phyloP scores from a whole-genome alignment of 2,797 vertebrate species.

The Garrulus glandarius region DNA sequence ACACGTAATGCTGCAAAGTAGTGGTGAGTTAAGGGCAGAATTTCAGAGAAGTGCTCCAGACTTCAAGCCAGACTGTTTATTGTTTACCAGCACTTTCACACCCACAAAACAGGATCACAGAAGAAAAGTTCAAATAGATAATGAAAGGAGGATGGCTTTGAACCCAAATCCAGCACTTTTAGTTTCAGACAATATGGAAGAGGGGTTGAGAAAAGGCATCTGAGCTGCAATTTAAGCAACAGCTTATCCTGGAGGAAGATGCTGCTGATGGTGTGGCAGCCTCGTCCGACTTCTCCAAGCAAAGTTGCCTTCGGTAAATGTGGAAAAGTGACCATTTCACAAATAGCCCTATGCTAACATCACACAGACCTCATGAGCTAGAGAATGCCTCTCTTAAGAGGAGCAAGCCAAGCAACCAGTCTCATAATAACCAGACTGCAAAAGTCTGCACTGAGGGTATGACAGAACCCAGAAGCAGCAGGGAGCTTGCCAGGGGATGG shows the following conservation, averaged over 20 bases:
- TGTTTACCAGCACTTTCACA: neutral
- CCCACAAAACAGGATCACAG: neutral
- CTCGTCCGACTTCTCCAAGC: neutral
- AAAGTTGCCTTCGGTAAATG: neutral
- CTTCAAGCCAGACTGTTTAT: neutral
- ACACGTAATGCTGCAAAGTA: neutral
- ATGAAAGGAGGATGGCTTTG: neutral
- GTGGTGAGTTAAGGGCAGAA: neutral
- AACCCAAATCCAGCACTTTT: neutral
- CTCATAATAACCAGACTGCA: neutral
- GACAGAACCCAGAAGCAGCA: neutral
- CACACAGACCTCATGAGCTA: neutral
- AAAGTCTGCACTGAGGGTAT: neutral
- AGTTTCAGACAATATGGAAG: neutral
- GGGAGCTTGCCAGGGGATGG: neutral
- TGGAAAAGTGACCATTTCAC: neutral
- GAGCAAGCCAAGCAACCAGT: neutral
- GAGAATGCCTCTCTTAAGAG: accelerated
- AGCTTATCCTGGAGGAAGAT: neutral
- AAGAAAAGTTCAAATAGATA: neutral
- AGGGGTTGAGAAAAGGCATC: neutral
- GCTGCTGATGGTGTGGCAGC: neutral
- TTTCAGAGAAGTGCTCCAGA: neutral
- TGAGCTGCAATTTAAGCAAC: neutral
- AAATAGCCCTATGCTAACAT: neutral